Percentiles rank a stretch among this genome's conserved stretches.
phyloP scores from a whole-genome alignment of 2,797 vertebrate species.

The Pseudomugil gertrudae region DNA sequence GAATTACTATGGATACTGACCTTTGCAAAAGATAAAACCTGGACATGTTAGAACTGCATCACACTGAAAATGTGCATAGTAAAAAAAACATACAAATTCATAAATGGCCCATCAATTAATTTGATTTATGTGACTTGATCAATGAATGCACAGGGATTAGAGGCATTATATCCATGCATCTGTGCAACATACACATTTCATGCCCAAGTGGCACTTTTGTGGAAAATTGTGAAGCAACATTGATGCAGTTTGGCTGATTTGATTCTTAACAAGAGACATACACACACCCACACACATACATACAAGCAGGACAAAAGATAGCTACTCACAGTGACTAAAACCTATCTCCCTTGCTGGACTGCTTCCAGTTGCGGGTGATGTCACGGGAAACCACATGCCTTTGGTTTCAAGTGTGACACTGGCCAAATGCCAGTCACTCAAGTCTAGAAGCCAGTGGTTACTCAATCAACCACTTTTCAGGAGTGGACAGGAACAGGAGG shows the following conservation, averaged over 20 bases:
- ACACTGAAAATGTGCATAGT: not conserved
- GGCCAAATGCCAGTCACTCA: slow-evolving; percentile 42
- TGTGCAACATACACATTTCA: slow-evolving; percentile 39
- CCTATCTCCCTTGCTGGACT: slow-evolving; percentile 63
- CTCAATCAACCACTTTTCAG: slow-evolving; percentile 41
- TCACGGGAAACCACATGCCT: slow-evolving; percentile 76
- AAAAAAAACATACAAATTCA: not conserved
- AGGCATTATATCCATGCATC: slow-evolving; percentile 50
- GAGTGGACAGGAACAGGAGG: slow-evolving; percentile 31
- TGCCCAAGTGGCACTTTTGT: slow-evolving; percentile 12
- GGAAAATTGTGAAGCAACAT: slow-evolving; percentile 25
- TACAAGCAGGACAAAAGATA: slow-evolving; percentile 18
- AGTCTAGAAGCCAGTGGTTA: slow-evolving; percentile 25
- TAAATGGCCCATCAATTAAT: slow-evolving; percentile 7
- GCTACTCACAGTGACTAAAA: slow-evolving; percentile 75
- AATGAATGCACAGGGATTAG: slow-evolving; percentile 44
- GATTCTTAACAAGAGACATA: slow-evolving; percentile 15
- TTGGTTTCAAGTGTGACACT: slow-evolving; percentile 29
- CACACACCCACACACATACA: not conserved
- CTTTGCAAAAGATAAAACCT: not conserved
- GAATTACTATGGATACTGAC: not conserved
- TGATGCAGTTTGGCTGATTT: not conserved
- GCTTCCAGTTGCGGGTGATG: slow-evolving; percentile 64
- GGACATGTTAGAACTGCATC: not conserved
- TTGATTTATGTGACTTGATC: slow-evolving; percentile 35